Evolutionary conservation across 2,797 vertebrate species (phyloP).

Genomic region (Falco naumanni): DNA sequence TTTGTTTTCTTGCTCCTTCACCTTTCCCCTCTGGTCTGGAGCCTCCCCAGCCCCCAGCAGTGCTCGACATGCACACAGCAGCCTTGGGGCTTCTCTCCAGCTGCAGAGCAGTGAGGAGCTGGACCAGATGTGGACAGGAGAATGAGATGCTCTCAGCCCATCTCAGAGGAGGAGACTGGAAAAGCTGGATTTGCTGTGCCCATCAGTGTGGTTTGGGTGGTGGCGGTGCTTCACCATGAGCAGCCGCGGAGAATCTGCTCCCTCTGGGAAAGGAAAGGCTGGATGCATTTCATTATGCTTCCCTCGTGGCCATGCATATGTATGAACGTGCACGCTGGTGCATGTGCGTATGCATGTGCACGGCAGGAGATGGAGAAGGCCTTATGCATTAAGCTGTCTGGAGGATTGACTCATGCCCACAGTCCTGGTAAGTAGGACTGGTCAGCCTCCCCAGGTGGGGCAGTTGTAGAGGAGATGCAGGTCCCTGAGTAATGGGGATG

Average conservation of each 20-base stretch:
- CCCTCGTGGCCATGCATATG: neutral
- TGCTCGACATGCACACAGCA: neutral
- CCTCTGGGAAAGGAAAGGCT: neutral
- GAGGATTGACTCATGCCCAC: rapidly evolving
- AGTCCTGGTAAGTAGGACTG: neutral
- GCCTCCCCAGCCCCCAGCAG: neutral
- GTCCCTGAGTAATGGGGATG: neutral
- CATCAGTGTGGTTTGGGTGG: rapidly evolving
- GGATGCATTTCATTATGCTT: neutral
- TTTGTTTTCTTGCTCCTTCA: neutral
- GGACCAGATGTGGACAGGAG: neutral
- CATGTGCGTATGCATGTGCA: neutral
- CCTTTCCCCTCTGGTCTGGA: neutral
- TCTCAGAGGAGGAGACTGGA: neutral
- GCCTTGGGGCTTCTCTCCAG: neutral
- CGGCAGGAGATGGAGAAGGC: neutral
- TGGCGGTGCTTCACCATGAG: rapidly evolving
- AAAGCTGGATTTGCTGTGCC: neutral
- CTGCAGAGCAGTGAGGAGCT: neutral
- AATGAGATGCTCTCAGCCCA: neutral
- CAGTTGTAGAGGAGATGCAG: rapidly evolving
- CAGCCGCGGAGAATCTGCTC: neutral
- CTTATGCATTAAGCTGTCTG: neutral
- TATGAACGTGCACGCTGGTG: neutral
- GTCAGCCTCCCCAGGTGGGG: neutral